A percentile compares a stretch with the other conserved stretches of the same genome.
Conservation (phyloP, 2,888 invertebrate genomes). For the Apotomis betuletana region DNA sequence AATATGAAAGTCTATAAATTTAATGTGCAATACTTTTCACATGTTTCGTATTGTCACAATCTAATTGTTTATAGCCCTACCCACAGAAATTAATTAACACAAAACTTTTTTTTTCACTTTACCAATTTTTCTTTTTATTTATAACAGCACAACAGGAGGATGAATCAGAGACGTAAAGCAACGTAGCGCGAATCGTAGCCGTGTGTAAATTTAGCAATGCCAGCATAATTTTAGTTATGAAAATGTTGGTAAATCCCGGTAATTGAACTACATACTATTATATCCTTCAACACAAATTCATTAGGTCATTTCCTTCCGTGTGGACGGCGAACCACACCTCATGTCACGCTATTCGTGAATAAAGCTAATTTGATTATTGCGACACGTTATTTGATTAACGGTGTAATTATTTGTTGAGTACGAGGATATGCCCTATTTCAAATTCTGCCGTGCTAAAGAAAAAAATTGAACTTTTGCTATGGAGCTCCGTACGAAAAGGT, state of each 20-base stretch:
- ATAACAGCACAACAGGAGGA: too few species aligned
- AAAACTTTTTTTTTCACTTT: too few species aligned
- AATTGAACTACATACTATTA: background rate
- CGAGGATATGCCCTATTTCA: background rate
- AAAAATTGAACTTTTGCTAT: too few species aligned
- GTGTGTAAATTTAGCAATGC: background rate
- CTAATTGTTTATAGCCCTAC: too few species aligned
- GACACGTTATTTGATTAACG: conserved; percentile 17
- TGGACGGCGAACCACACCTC: conserved; percentile 2
- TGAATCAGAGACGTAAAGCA: too few species aligned
- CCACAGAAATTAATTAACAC: too few species aligned
- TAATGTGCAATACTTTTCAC: too few species aligned
- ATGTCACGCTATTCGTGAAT: conserved; percentile 24
- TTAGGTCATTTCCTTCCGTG: conserved; percentile 34
- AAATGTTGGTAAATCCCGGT: conserved; percentile 1
- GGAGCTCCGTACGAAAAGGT: too few species aligned
- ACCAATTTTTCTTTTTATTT: too few species aligned
- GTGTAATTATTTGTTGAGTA: conserved; percentile 2
- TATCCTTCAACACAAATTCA: conserved; percentile 2
- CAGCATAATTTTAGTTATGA: background rate
- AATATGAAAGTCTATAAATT: too few species aligned
- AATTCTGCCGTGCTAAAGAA: background rate
- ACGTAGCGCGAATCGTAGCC: too few species aligned
- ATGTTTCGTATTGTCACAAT: too few species aligned
- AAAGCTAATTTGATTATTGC: conserved; percentile 7